A percentile compares a stretch with the other conserved stretches of the same genome.
phyloP scores from a whole-genome alignment of 2,797 vertebrate genomes.

The Champsocephalus esox region DNA sequence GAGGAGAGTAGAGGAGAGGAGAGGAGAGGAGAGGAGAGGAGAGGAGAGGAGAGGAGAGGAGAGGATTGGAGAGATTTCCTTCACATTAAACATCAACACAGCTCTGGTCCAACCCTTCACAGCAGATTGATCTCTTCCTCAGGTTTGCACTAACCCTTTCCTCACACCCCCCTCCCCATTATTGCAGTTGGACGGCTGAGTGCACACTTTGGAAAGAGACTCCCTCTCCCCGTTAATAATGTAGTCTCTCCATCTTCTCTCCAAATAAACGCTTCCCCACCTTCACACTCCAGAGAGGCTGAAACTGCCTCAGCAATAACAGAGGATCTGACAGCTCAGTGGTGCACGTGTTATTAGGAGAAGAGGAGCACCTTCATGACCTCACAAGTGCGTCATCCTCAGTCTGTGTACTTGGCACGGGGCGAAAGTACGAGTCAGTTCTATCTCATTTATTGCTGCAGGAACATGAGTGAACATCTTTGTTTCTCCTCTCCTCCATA shows the following conservation, averaged over 20 bases:
- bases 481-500: slow-evolving; percentile 22
- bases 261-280: slow-evolving; percentile 66
- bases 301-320: slow-evolving; percentile 64
- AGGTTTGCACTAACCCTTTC: slow-evolving; percentile 18
- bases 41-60: not conserved
- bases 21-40: not conserved
- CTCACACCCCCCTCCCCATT: slow-evolving; percentile 40
- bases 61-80: slow-evolving; percentile 28
- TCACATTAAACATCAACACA: slow-evolving; percentile 44
- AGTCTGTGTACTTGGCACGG: slow-evolving; percentile 37
- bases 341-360: slow-evolving; percentile 54
- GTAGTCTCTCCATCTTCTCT: slow-evolving; percentile 49
- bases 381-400: slow-evolving; percentile 32
- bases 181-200: slow-evolving; percentile 59
- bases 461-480: slow-evolving; percentile 37
- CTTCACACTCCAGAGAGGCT: slow-evolving; percentile 51
- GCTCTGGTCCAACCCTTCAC: slow-evolving; percentile 19
- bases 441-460: slow-evolving; percentile 54
- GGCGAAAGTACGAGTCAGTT: slow-evolving; percentile 23
- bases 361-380: slow-evolving; percentile 48
- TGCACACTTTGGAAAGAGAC: slow-evolving; percentile 61
- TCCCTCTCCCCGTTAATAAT: slow-evolving; percentile 54
- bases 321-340: slow-evolving; percentile 62
- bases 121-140: slow-evolving; percentile 45
- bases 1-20: slow-evolving; percentile 32